Evolutionary conservation across 1,140 invertebrate species (phyloP), one percentile per base, ranked within the genome.

Genomic region (Eumeta japonica): DNA sequence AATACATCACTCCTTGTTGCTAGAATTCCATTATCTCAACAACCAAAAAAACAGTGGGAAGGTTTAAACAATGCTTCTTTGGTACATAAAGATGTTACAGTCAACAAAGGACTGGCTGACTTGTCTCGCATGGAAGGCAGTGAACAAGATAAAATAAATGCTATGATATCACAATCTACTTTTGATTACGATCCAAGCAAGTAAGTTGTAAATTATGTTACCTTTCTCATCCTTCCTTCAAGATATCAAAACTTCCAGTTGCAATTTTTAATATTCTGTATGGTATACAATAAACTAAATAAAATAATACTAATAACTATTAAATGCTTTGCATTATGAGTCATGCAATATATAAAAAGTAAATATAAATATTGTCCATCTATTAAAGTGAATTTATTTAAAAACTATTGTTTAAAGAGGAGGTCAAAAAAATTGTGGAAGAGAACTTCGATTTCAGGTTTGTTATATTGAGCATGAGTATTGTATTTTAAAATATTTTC

Each of bases 1-100:
- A 98, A 98, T 71, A 94, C 94, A 35, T 97, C 94, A 24, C 81
- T 98, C n/a, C 88, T 97, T 44, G 91, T 98, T 41, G 88, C 92
- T 18, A 79, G 96, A 63, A 84, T 98, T 40, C 95, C 94, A 12
- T 75, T 94, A 18, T 75, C 82, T 27, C 84, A 88, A 58, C 85
- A 84, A 62, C 71, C 79, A 17, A 88, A 88, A 50, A 84, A 87
- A 70, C 79, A 83, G 51, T 88, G 87, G 85, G 84, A 85, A 68
- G 77, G 77, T 31, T 43, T 73, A 43, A 57, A 54, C 49, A 56
- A 47, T 44, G 54, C 55, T 41, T 51, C 67, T 48, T 39, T 60
- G 52, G 39, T 67, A 45, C 51, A 61, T 42, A 58, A 75, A 72
- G 62, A 77, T 51, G 68, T 66, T 20, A 76, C 72, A 38, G 67